Evolutionary conservation across 2,797 vertebrate genomes (phyloP).

Genomic region (Hemibagrus guttatus): DNA sequence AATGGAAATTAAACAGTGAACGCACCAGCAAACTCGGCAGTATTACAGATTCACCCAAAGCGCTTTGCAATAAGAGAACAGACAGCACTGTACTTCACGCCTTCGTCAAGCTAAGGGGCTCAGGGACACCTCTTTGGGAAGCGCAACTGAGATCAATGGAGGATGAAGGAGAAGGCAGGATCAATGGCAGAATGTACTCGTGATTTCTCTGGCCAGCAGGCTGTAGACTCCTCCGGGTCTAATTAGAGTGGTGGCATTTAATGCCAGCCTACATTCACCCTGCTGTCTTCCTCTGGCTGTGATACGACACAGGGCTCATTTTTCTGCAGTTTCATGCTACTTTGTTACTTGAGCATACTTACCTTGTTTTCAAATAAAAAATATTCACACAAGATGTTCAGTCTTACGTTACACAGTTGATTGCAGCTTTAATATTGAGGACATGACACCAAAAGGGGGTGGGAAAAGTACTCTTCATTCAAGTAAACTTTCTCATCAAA

Average conservation of each 20-base stretch:
- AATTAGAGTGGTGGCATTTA: conserved; percentile 55
- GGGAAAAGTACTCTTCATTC: not conserved
- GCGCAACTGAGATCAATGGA: conserved; percentile 52
- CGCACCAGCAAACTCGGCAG: not conserved
- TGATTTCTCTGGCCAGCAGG: conserved; percentile 42
- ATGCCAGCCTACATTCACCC: conserved; percentile 21
- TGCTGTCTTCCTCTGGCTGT: conserved; percentile 18
- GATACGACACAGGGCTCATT: not conserved
- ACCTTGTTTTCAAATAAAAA: not conserved
- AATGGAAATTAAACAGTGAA: conserved; percentile 15
- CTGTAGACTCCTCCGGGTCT: conserved; percentile 42
- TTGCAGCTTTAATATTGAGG: not conserved
- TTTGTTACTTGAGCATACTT: not conserved
- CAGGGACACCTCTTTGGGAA: conserved; percentile 22
- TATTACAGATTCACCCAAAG: not conserved
- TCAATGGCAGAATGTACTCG: conserved; percentile 36
- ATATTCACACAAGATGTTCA: not conserved
- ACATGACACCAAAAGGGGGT: not conserved
- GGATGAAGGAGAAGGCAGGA: conserved; percentile 49
- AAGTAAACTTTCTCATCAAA: not conserved
- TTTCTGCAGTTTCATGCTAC: not conserved
- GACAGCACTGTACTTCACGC: conserved; percentile 5
- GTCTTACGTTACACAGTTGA: not conserved
- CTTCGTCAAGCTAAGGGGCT: conserved; percentile 19
- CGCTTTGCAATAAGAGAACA: not conserved